phyloP scores from a whole-genome alignment of 2,113 vertebrate species.

The Progne subis region DNA sequence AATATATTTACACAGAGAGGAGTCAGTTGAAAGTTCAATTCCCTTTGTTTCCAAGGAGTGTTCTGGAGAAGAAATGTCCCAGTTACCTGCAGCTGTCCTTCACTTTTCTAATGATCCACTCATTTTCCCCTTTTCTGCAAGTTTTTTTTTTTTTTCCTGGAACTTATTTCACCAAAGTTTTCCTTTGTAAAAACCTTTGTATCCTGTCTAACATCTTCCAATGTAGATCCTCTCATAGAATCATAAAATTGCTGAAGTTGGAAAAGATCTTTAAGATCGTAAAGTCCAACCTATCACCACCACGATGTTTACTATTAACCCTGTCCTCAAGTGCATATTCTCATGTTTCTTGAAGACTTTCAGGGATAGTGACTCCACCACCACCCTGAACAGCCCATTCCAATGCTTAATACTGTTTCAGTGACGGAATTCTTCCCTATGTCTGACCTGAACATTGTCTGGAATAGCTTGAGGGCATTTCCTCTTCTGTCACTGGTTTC shows the following conservation, averaged over 20 bases:
- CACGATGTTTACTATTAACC: not conserved
- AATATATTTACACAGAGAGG: not conserved
- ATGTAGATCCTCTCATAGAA: not conserved
- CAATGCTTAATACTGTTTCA: not conserved
- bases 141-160: not conserved
- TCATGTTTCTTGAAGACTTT: not conserved
- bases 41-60: not conserved
- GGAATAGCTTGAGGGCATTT: not conserved
- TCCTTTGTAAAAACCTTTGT: not conserved
- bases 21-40: not conserved
- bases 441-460: not conserved
- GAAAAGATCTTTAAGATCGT: not conserved
- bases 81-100: not conserved
- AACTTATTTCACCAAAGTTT: not conserved
- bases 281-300: not conserved
- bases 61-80: not conserved
- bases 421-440: not conserved
- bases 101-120: not conserved
- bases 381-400: not conserved
- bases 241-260: not conserved
- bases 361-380: not conserved
- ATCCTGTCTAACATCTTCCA: not conserved
- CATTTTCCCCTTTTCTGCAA: not conserved
- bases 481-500: not conserved
- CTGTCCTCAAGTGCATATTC: not conserved